These are phyloP conservation scores for Trachelus stipa DNA, from an alignment of 2,888 invertebrate genomes.

Conservation along the genomic window DNA sequence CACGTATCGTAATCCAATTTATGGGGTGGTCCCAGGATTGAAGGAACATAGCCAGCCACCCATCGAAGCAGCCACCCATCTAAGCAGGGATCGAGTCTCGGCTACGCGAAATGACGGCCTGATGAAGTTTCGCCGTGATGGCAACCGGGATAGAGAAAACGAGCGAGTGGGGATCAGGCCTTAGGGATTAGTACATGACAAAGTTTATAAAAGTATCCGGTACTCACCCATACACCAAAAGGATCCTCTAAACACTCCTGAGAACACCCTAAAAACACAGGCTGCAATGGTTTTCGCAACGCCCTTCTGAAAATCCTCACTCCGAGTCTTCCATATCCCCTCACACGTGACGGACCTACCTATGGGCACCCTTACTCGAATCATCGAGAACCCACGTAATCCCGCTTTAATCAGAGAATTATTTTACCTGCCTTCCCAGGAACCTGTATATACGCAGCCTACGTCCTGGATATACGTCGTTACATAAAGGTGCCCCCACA, in stretches of 20 bases:
- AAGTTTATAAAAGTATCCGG: slow-evolving; percentile 63
- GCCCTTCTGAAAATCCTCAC: not conserved
- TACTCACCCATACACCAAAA: slow-evolving; percentile 27
- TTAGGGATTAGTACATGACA: slow-evolving; percentile 60
- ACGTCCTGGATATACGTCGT: not conserved
- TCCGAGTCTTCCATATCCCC: slow-evolving; percentile 34
- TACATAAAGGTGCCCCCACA: not conserved
- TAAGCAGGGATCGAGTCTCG: slow-evolving; percentile 47
- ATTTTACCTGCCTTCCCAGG: not conserved
- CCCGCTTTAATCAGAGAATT: slow-evolving; percentile 6
- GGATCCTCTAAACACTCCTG: not conserved
- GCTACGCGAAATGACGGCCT: slow-evolving; percentile 62
- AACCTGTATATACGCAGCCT: not conserved
- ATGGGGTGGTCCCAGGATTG: slow-evolving; percentile 38
- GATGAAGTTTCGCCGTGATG: slow-evolving; percentile 62
- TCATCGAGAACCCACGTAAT: slow-evolving; percentile 32
- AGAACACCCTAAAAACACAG: not conserved
- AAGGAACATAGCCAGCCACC: slow-evolving; percentile 15
- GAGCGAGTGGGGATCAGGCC: slow-evolving; percentile 43
- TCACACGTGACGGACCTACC: slow-evolving; percentile 51
- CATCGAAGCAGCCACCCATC: slow-evolving; percentile 25
- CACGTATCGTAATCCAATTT: slow-evolving; percentile 68
- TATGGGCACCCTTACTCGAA: slow-evolving; percentile 22
- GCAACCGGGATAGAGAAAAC: slow-evolving; percentile 31
- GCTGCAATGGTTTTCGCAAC: slow-evolving; percentile 9